A percentile compares a stretch with the other conserved stretches of the same genome.
Evolutionary conservation across 2,797 vertebrate species (phyloP).

Genomic region (Prunella strophiata): DNA sequence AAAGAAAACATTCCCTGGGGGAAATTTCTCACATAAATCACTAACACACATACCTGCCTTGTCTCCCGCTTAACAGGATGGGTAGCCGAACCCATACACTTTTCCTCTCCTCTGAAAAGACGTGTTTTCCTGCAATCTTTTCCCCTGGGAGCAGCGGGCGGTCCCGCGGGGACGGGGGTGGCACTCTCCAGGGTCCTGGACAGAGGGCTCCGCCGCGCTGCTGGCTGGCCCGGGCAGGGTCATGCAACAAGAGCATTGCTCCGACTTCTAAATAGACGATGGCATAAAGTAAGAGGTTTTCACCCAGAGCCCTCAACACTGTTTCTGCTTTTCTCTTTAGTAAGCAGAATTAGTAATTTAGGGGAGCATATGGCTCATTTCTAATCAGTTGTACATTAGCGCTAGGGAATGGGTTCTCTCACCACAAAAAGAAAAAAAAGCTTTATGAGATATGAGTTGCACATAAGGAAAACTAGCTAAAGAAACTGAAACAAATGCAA

Average conservation of each 20-base stretch:
- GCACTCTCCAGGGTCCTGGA: slow-evolving; percentile 51
- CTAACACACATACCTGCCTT: neutral
- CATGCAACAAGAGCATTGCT: fast-evolving
- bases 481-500: neutral
- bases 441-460: neutral
- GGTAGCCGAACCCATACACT: neutral
- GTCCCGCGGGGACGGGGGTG: fast-evolving
- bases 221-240: fast-evolving
- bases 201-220: fast-evolving
- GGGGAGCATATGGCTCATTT: neutral
- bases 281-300: neutral
- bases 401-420: neutral
- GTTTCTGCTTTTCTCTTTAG: neutral
- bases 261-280: fast-evolving
- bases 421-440: fast-evolving
- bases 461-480: neutral
- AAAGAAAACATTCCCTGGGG: neutral
- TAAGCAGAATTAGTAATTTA: neutral
- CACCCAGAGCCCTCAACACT: neutral
- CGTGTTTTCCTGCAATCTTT: fast-evolving
- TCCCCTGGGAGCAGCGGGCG: neutral
- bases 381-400: neutral
- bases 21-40: neutral
- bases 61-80: neutral
- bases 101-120: fast-evolving